Evolutionary conservation across 2,113 vertebrate species (phyloP), one percentile per base, ranked within the genome.

Genomic region (Catharus minimus): DNA sequence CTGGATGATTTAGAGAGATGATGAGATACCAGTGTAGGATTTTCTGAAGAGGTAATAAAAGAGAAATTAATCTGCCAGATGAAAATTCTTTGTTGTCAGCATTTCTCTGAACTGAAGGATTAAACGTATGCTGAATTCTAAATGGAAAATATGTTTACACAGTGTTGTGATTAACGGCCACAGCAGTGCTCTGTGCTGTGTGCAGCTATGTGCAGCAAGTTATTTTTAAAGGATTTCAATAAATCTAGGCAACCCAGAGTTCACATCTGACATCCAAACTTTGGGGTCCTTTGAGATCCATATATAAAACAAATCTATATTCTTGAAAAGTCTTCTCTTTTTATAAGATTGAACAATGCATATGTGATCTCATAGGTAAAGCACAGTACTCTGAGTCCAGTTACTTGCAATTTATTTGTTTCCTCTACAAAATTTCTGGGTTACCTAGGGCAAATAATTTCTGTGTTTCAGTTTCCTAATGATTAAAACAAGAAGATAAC

Each of bases 141-240:
- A 94, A 49, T 38, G 13, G 53, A 75, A 92, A 95, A 71, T n/a
- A 13, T 56, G 38, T 78, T 91, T 93, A 68, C 55, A 66, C 32
- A 52, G 41, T 49, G 36, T 39, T 80, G 62, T 60, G 69, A 71
- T 78, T 74, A 89, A 82, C 47, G 0, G 39, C 68, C 39, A 92
- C 15, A 73, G 53, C 43, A 38, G 32, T 66, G 33, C 9, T 74
- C 55, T 2, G 4, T 52, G 65, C 64, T 71, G 22, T 19, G 50
- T 24, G n/a, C 36, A 43, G 58, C 50, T 79, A 57, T 19, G 20
- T 28, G 38, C 49, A 61, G 20, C n/a, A 73, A 20, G 36, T 38
- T 52, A 26, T 78, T 78, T 86, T 57, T 41, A 23, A 61, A 72
- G 33, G 19, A 52, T 28, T 87, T 78, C n/a, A 88, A 73, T 46